These are phyloP conservation scores for Heliothis virescens DNA, from an alignment of 1,140 invertebrate species.

Conservation along the genomic window DNA sequence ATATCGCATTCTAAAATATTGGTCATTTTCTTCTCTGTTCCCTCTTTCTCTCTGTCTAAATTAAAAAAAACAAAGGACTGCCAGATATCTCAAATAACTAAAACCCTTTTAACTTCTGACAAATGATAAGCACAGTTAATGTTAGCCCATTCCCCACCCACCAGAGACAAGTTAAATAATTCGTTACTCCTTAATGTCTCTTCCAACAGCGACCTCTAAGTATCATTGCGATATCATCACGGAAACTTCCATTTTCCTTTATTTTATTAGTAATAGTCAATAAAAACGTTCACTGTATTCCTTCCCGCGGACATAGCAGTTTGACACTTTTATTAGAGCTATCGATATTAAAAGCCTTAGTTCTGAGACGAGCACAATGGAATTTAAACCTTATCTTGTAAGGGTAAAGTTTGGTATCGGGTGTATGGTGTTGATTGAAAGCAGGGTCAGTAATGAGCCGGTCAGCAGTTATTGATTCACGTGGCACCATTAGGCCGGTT, in stretches of 20 bases:
- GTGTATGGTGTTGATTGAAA: constrained; percentile 67
- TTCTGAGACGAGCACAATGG: constrained; percentile 7
- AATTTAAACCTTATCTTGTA: constrained; percentile 54
- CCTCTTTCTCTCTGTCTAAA: too few species aligned
- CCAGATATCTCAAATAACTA: background rate
- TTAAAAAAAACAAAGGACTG: too few species aligned
- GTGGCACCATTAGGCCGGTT: constrained; percentile 72
- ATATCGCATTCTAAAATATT: too few species aligned
- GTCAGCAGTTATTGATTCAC: constrained; percentile 82
- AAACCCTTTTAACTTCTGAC: constrained; percentile 17
- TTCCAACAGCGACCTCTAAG: constrained; percentile 46
- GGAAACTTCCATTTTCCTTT: constrained; percentile 55
- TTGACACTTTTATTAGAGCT: constrained; percentile 80
- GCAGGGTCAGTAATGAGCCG: constrained; percentile 75
- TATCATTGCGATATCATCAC: constrained; percentile 54
- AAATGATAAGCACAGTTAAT: constrained; percentile 18
- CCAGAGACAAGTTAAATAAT: constrained; percentile 41
- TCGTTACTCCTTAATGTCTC: constrained; percentile 42
- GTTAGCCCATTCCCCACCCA: background rate
- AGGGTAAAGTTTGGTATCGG: constrained; percentile 52
- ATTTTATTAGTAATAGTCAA: constrained; percentile 70
- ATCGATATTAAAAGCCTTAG: constrained; percentile 68
- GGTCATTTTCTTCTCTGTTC: too few species aligned
- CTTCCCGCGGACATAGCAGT: constrained; percentile 66
- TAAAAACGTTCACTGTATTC: constrained; percentile 72